Conservation (phyloP, 2,113 vertebrate genomes). For the Ictalurus furcatus region DNA sequence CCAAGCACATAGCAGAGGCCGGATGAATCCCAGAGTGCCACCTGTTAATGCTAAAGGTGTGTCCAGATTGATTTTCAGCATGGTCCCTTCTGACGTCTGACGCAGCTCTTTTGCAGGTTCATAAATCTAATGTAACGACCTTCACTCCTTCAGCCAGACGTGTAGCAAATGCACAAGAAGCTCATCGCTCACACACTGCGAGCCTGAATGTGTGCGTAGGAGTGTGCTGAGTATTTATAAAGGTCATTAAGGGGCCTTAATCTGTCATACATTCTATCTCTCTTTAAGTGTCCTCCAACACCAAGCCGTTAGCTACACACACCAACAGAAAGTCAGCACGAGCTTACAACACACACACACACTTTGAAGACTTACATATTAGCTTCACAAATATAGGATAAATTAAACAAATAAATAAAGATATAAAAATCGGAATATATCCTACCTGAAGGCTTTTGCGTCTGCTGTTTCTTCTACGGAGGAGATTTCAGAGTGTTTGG, state of each 20-base stretch:
- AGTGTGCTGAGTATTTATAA: conserved; percentile 5
- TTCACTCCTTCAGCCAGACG: conserved; percentile 47
- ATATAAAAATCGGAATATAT: not conserved
- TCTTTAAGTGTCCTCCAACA: not conserved
- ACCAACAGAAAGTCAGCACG: not conserved
- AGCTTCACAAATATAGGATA: not conserved
- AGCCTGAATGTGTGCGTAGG: conserved; percentile 7
- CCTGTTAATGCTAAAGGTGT: conserved; percentile 33
- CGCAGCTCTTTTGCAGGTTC: conserved; percentile 55
- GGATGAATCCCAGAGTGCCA: conserved; percentile 28
- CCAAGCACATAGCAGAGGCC: conserved; percentile 11
- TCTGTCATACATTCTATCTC: not conserved
- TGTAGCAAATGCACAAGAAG: not conserved
- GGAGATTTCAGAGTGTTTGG: conserved; percentile 25
- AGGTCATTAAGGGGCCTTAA: conserved; percentile 14
- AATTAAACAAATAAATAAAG: not conserved
- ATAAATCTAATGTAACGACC: conserved; percentile 62
- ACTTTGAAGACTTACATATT: not conserved
- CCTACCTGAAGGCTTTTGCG: conserved; percentile 22
- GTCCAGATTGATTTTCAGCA: conserved; percentile 26
- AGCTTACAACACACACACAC: conserved; percentile 9
- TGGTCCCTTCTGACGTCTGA: conserved; percentile 22
- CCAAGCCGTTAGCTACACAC: not conserved
- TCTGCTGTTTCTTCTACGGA: conserved; percentile 12
- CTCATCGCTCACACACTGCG: not conserved